Conservation (phyloP, 2,797 vertebrate genomes). For the Oceanodroma leucorhoa region DNA sequence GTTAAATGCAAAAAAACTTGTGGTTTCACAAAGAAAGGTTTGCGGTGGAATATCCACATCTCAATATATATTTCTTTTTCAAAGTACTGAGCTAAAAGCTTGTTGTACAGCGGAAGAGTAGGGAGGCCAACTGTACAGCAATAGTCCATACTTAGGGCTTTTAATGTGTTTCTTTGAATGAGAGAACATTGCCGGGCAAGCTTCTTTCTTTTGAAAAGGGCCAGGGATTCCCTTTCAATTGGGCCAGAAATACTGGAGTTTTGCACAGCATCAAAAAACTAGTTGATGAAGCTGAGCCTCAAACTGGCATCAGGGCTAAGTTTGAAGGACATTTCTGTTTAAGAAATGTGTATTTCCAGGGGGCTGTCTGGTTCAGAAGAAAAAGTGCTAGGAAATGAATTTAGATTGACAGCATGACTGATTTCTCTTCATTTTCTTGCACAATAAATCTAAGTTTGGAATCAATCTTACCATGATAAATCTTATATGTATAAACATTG, state of each 20-base stretch:
- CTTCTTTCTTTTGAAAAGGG: background rate
- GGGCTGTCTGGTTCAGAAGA: background rate
- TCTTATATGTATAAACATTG: constrained; percentile 1
- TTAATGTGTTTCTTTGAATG: background rate
- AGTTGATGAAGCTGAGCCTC: background rate
- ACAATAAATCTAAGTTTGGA: constrained; percentile 23
- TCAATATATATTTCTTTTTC: background rate
- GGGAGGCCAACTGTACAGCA: background rate
- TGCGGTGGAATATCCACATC: background rate
- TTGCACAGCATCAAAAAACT: background rate
- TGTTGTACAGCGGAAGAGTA: background rate
- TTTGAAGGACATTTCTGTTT: background rate
- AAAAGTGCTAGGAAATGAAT: background rate
- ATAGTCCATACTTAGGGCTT: background rate
- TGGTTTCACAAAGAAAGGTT: constrained; percentile 23
- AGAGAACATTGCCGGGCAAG: background rate
- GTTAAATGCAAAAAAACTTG: background rate
- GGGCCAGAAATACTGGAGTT: background rate
- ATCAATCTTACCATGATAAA: constrained; percentile 24
- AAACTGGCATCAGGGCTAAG: background rate
- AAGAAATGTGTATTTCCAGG: background rate
- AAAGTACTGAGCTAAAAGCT: background rate
- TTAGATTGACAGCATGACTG: constrained; percentile 17
- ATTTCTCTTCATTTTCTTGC: constrained; percentile 29
- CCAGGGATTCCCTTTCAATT: background rate